Evolutionary conservation across 2,888 invertebrate genomes (phyloP), one percentile per base, ranked within the genome.

Genomic region (Hirtodrosophila cameraria): DNA sequence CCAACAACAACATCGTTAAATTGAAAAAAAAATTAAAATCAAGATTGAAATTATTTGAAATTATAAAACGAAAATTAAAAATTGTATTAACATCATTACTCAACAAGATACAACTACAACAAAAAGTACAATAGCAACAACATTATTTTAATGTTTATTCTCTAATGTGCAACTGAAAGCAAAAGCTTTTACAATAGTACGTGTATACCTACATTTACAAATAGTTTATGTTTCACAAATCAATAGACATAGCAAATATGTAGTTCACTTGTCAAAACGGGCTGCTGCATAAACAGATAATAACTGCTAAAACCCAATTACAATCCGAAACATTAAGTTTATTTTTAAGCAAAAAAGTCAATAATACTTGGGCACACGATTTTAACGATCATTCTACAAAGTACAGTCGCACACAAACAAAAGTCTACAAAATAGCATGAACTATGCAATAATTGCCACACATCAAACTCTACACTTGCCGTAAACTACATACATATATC

Each of bases 161-260:
- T 30, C 50, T 50, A 49, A 33, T 49, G 50, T 73, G 73, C 53
- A 67, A 73, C 27, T 25, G 20, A 33, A 43, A 48, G 46, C 45
- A 20, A 57, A 35, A 12, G 39, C 33, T 70, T 64, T 58, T 18
- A 42, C 12, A 36, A 58, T 43, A 50, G 49, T 67, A 27, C 65
- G 45, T 59, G 65, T 71, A 59, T 55, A 55, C 35, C 30, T 12
- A 54, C 33, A 57, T 41, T 28, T 38, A 66, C 27, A 53, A 5
- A 28, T 45, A 60, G 33, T 50, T 72, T 59, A 25, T 36, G 46
- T 49, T 55, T 45, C 38, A 53, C 31, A 57, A 73, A 62, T 50
- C 48, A 57, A 69, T 55, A 74, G 48, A 65, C 42, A 52, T 75
- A 75, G 59, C 49, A 58, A 55, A 55, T 63, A n/a, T n/a, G n/a